Base-by-base conservation (phyloP, 2,888 invertebrate genomes). In the Xestia sexstrigata region DNA sequence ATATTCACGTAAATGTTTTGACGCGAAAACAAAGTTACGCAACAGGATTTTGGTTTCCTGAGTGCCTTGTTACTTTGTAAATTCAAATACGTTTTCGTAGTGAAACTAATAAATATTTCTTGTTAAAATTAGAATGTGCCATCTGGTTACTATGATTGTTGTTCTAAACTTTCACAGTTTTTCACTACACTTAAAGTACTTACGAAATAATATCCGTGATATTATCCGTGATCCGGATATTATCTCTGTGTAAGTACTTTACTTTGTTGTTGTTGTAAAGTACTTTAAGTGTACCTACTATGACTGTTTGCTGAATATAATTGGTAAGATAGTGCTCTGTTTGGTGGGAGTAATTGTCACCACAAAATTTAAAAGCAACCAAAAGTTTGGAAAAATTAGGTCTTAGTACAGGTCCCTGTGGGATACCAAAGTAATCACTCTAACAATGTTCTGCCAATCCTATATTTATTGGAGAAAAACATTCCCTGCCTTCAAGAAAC, bases 1-100 rank as follows among this genome's bases (percentile, higher is more conserved):
- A 89, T 89, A 89, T 89, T 87, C 80, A 79, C 76, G 78, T 62
- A 76, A 83, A 85, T 89, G 87, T 89, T 91, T 90, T 89, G 83
- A 88, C 79, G 82, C 82, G 74, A 79, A 79, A 83, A 69, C 49
- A 11, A 72, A 83, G 66, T 83, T 74, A 75, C 7, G 60, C 67
- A 76, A 79, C 45, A 79, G 68, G 55, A 74, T 74, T 70, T 66
- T n/a, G n/a, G 8, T 63, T 66, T 67, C 17, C 49, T 13, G 13
- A 76, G 45, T 55, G 26, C 23, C 65, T 69, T 65, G 11, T 42
- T 58, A 45, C 0, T 26, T 35, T 30, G 52, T 15, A 60, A 15
- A 35, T 52, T 52, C 0, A 42, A 66, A 45, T 20, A 17, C 7
- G 26, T 52, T 62, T 39, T 23, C 3, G 5, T 23, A 23, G 9